Conservation (phyloP, 2,113 vertebrate species). For the Nestor notabilis region DNA sequence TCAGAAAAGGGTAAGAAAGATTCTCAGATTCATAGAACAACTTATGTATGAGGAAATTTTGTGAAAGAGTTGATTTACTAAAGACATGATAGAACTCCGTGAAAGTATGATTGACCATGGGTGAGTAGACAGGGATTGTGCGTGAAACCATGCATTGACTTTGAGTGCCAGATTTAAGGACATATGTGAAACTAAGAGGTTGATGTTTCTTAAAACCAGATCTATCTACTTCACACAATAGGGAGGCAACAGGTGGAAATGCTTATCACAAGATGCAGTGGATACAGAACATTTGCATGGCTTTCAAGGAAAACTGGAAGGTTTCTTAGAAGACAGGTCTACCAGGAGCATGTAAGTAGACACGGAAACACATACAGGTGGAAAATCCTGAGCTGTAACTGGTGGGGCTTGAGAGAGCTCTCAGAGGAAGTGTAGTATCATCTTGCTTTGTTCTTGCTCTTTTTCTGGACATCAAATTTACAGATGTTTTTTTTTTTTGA, state of each 20-base stretch:
- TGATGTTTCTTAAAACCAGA: background rate
- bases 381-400: background rate
- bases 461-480: background rate
- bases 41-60: background rate
- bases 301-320: background rate
- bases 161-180: background rate
- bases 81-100: background rate
- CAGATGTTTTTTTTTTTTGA: rapidly evolving
- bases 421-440: background rate
- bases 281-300: background rate
- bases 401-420: background rate
- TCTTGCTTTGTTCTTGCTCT: background rate
- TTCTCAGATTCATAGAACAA: background rate
- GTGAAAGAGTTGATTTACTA: background rate
- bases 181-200: background rate
- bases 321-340: background rate
- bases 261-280: background rate
- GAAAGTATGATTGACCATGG: background rate
- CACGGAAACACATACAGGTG: background rate
- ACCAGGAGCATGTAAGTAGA: background rate
- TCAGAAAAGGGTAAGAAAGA: background rate
- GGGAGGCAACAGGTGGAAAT: rapidly evolving
- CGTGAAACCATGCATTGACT: background rate
- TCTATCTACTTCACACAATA: background rate
- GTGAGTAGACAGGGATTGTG: background rate